A percentile compares a stretch with the other conserved stretches of the same genome.
Evolutionary conservation across 2,113 vertebrate species (phyloP).

Genomic region (Pelecanus crispus): DNA sequence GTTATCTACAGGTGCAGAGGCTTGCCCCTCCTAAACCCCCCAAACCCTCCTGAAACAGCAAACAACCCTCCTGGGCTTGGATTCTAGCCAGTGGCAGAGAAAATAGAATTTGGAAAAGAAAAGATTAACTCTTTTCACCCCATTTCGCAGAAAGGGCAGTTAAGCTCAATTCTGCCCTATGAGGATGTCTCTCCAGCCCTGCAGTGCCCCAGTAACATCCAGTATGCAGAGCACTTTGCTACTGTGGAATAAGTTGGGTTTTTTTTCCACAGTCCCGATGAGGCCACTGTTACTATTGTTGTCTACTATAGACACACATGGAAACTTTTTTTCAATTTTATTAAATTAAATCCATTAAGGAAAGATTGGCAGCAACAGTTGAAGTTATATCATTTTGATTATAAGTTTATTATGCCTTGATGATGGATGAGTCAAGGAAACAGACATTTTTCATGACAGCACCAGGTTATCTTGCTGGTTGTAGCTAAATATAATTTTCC

Average conservation of each 20-base stretch:
- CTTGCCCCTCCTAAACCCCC: background rate
- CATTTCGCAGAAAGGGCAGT: background rate
- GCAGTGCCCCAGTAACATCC: background rate
- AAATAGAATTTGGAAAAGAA: background rate
- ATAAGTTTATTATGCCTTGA: slow-evolving; percentile 55
- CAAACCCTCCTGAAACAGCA: background rate
- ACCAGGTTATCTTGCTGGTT: slow-evolving; percentile 41
- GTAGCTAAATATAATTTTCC: slow-evolving; percentile 45
- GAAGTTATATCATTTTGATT: slow-evolving; percentile 61
- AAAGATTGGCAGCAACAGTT: slow-evolving; percentile 45
- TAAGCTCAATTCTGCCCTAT: background rate
- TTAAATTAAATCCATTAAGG: slow-evolving; percentile 33
- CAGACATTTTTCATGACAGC: slow-evolving; percentile 32
- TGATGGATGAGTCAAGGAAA: slow-evolving; percentile 54
- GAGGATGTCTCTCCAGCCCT: background rate
- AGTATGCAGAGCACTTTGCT: background rate
- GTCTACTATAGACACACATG: background rate
- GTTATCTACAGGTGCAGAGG: background rate
- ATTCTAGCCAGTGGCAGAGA: background rate
- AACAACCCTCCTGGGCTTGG: background rate
- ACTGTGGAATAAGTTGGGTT: background rate
- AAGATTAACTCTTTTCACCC: background rate
- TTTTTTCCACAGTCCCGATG: background rate
- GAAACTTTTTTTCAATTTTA: background rate
- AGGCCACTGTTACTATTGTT: background rate